Percentiles rank a stretch among this genome's conserved stretches.
phyloP scores from a whole-genome alignment of 2,113 vertebrate species.

The Diadophis punctatus region DNA sequence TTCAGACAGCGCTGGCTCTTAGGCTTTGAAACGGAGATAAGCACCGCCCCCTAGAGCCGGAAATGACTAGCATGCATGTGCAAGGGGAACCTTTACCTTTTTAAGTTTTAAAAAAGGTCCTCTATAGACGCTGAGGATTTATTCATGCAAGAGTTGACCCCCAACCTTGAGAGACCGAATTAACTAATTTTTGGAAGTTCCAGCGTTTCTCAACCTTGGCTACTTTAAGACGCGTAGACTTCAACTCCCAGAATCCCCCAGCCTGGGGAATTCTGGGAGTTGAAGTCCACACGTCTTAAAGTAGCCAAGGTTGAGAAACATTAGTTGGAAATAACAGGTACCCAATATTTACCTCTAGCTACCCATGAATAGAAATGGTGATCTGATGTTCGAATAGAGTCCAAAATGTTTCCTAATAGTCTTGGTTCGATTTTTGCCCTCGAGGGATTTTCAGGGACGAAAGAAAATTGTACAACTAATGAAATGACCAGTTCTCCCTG shows the following conservation, averaged over 20 bases:
- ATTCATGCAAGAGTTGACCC: background rate
- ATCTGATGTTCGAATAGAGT: background rate
- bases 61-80: too few species aligned
- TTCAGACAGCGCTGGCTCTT: too few species aligned
- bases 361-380: background rate
- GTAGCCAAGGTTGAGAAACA: background rate
- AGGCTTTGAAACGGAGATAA: too few species aligned
- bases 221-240: background rate
- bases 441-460: background rate
- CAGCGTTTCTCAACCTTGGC: too few species aligned
- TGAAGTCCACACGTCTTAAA: too few species aligned
- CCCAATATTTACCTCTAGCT: background rate
- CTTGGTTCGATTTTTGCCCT: background rate
- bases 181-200: background rate
- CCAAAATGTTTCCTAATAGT: background rate
- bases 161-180: background rate
- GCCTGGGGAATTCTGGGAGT: too few species aligned
- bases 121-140: background rate
- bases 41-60: too few species aligned
- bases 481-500: background rate
- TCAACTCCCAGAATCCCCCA: background rate
- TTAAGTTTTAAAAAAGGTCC: too few species aligned
- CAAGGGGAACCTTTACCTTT: too few species aligned
- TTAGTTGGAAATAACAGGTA: background rate
- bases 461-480: background rate